Percentiles rank a stretch among this genome's conserved stretches.
Conservation (phyloP, 2,113 vertebrate genomes). For the Anas platyrhynchos region DNA sequence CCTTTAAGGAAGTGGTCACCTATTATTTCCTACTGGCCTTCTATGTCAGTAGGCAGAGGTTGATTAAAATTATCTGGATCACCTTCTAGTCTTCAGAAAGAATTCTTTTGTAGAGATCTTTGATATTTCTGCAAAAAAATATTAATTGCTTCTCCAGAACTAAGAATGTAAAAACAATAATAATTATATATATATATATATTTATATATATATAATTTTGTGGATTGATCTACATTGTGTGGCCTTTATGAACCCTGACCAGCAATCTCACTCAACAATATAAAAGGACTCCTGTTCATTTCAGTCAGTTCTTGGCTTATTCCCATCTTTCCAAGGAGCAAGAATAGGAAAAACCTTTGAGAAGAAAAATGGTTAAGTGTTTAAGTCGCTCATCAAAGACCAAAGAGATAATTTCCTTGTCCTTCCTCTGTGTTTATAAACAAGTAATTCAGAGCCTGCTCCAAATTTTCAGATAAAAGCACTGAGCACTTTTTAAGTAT, state of each 20-base stretch:
- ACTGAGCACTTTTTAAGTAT: background rate
- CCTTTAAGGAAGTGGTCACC: background rate
- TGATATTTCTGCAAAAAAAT: background rate
- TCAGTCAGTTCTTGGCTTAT: background rate
- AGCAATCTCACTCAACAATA: background rate
- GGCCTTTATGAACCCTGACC: background rate
- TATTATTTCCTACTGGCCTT: background rate
- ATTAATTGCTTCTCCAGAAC: fast-evolving
- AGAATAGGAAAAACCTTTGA: background rate
- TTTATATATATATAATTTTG: too few species aligned
- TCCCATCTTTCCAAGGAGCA: background rate
- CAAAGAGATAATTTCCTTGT: background rate
- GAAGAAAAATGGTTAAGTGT: background rate
- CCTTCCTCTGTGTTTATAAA: background rate
- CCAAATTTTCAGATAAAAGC: background rate
- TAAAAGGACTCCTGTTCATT: background rate
- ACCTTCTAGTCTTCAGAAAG: background rate
- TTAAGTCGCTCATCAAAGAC: background rate
- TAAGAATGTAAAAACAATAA: background rate
- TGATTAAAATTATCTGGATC: background rate
- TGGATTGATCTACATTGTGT: background rate
- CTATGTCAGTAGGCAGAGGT: background rate
- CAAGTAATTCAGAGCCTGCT: background rate
- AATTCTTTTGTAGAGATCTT: background rate
- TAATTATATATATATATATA: too few species aligned